phyloP scores from a whole-genome alignment of 2,113 vertebrate species.

The Sturnira hondurensis region DNA sequence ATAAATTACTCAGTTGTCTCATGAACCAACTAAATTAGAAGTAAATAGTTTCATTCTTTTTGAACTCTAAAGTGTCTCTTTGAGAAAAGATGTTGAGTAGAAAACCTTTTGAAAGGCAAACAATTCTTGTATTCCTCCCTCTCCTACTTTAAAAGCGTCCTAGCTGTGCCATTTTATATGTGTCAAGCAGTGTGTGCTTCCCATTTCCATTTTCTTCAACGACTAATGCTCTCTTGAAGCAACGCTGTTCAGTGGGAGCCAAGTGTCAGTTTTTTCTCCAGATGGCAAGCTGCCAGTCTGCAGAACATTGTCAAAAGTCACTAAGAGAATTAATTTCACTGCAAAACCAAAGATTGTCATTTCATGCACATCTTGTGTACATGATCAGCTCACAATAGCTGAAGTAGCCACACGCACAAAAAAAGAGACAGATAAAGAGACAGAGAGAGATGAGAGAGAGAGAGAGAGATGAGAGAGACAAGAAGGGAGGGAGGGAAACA shows the following conservation, averaged over 20 bases:
- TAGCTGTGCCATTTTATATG: constrained; percentile 9
- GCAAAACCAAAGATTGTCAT: constrained; percentile 51
- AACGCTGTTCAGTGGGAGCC: constrained; percentile 46
- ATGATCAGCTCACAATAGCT: background rate
- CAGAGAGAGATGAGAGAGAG: too few relatives aligned
- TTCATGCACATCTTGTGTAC: constrained; percentile 9
- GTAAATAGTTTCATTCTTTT: background rate
- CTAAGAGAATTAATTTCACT: constrained; percentile 60
- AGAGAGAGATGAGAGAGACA: background rate
- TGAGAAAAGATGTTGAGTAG: constrained; percentile 48
- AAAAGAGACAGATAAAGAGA: background rate
- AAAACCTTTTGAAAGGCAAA: constrained; percentile 44
- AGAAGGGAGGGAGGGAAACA: background rate
- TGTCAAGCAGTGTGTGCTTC: constrained; percentile 61
- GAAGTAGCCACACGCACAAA: background rate
- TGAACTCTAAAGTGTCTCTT: constrained; percentile 42
- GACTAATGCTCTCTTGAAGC: constrained; percentile 38
- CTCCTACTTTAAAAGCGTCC: constrained; percentile 54
- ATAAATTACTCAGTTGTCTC: background rate
- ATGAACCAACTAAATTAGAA: background rate
- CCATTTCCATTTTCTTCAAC: constrained; percentile 63
- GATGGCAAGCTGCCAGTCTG: constrained; percentile 73
- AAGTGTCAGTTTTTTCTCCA: constrained; percentile 68
- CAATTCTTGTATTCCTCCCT: background rate
- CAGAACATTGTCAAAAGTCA: background rate